Base-by-base conservation (phyloP, 2,113 vertebrate species). In the Lophotis ruficrista region DNA sequence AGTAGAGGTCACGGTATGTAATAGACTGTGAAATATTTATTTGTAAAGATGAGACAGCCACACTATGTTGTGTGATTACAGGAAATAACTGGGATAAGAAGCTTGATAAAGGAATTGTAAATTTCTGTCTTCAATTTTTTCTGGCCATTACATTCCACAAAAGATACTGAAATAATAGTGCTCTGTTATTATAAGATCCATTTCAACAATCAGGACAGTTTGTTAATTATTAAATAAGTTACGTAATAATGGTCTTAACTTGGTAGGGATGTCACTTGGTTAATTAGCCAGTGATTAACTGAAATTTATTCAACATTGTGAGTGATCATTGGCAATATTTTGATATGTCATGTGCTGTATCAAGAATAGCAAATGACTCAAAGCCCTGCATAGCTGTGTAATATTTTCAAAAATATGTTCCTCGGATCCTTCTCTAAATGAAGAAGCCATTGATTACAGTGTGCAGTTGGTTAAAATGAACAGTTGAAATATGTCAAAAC, bases 1-100 rank as follows among this genome's bases (percentile, higher is more conserved):
- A 35, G 13, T 1, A 76, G 14, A 82, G 6, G 4, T 88, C 4
- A 3, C 2, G 0, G 3, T 62, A 48, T 25, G 6, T 21, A 66
- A 38, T 14, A 66, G 37, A 56, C 25, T 1, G 5, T 56, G 31
- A 85, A 65, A 69, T 56, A 50, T 9, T 69, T 5, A 23, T 73
- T 85, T 78, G 6, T 24, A 57, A 83, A 65, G 6, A 37, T 25
- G 7, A 4, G 12, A 37, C 12, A 79, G 22, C 3, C 1, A 0
- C 14, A 28, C 0, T 57, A 7, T n/a, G 4, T 35, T 54, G 14
- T 37, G 9, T 12, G 8, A 68, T 60, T 80, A 31, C 2, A 79
- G 16, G 41, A 75, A 51, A 22, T 13, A 47, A 28, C 4, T 11
- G 5, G 7, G 18, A 45, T 25, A 45, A 71, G 23, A 53, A 66